These are phyloP conservation scores for Ephialtes manifestator DNA, from an alignment of 2,888 invertebrate species.

Conservation along the genomic window DNA sequence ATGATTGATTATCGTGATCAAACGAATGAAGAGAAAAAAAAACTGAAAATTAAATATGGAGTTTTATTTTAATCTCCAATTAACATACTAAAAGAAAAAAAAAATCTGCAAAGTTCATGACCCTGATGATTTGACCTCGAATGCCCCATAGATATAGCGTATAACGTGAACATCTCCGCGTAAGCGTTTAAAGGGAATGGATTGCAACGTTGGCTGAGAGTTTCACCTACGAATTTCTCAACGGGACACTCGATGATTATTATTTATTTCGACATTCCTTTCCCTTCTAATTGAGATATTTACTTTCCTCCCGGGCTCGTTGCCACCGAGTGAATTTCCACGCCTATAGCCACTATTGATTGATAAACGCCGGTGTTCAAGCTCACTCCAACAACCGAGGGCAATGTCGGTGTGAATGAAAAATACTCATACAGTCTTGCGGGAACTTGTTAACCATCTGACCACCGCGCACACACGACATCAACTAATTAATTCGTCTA, in stretches of 20 bases:
- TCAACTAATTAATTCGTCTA: conserved; percentile 59
- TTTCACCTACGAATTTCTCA: background rate
- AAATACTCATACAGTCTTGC: background rate
- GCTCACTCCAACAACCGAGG: conserved; percentile 34
- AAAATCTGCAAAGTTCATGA: too few relatives aligned
- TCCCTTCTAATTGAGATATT: conserved; percentile 16
- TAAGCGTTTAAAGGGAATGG: conserved; percentile 38
- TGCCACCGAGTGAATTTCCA: too few relatives aligned
- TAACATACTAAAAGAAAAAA: too few relatives aligned
- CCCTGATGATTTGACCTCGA: too few relatives aligned
- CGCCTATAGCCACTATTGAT: conserved; percentile 38
- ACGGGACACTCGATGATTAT: background rate
- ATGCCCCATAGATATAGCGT: background rate
- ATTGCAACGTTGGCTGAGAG: background rate
- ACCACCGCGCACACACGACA: background rate
- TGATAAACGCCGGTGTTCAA: conserved; percentile 37
- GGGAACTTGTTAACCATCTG: background rate
- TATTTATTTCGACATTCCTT: background rate
- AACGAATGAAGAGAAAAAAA: too few relatives aligned
- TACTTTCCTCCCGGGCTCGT: too few relatives aligned
- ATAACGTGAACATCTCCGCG: background rate
- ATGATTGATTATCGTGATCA: too few relatives aligned
- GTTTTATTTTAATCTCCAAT: too few relatives aligned
- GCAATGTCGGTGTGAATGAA: conserved; percentile 62
- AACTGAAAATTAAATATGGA: too few relatives aligned